Conservation (phyloP, 2,888 invertebrate genomes). For the Hylaea fasciaria region DNA sequence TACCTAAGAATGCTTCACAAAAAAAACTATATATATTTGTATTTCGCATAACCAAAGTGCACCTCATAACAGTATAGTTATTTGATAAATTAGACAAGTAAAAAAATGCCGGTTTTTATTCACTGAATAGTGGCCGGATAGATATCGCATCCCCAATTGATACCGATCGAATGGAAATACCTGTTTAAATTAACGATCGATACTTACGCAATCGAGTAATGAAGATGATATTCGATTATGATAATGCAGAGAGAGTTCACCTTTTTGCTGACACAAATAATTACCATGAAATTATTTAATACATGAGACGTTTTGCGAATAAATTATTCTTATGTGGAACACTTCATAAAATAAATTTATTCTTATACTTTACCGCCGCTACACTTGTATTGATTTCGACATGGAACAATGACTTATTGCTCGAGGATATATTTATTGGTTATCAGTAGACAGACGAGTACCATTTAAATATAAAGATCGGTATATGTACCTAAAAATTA, state of each 20-base stretch:
- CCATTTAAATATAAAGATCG: too few relatives aligned
- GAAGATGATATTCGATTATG: constrained; percentile 58
- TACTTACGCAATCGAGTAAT: constrained; percentile 55
- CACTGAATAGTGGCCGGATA: constrained; percentile 6
- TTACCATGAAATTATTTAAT: constrained; percentile 48
- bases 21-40: too few relatives aligned
- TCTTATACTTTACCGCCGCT: constrained; percentile 4
- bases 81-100: neutral
- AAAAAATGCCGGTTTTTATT: neutral
- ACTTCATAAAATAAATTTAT: constrained; percentile 24
- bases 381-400: constrained; percentile 4
- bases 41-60: too few relatives aligned
- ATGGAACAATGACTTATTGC: neutral
- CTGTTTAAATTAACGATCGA: constrained; percentile 54
- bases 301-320: constrained; percentile 38
- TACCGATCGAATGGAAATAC: constrained; percentile 50
- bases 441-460: too few relatives aligned
- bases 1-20: too few relatives aligned
- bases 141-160: constrained; percentile 40
- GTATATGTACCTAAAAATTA: too few relatives aligned
- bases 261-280: constrained; percentile 48
- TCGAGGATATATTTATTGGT: too few relatives aligned
- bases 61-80: too few relatives aligned
- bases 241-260: constrained; percentile 52
- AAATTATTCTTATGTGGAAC: constrained; percentile 28